A percentile compares a stretch with the other conserved stretches of the same genome.
phyloP scores from a whole-genome alignment of 2,113 vertebrate species.

The Acanthisitta chloris region DNA sequence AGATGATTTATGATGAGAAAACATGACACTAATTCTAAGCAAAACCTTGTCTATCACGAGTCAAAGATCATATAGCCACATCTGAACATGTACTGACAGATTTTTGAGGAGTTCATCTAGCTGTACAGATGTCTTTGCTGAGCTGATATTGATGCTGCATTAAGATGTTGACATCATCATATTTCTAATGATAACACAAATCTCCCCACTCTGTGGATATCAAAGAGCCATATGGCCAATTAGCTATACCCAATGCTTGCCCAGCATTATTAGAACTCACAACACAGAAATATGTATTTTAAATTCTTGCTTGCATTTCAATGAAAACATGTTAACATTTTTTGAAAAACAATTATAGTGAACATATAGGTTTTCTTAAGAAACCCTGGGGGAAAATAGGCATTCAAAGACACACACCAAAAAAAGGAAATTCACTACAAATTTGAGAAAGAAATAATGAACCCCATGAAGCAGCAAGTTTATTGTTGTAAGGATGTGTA shows the following conservation, averaged over 20 bases:
- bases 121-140: not conserved
- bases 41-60: not conserved
- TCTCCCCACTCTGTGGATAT: not conserved
- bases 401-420: not conserved
- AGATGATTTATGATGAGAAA: not conserved
- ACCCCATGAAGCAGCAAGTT: not conserved
- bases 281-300: not conserved
- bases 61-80: not conserved
- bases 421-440: not conserved
- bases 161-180: not conserved
- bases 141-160: not conserved
- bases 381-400: not conserved
- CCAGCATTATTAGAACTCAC: not conserved
- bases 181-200: not conserved
- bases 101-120: not conserved
- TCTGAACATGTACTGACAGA: not conserved
- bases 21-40: not conserved
- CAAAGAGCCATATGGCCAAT: not conserved
- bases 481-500: not conserved
- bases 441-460: not conserved
- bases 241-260: not conserved
- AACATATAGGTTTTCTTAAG: not conserved
- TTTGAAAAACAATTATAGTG: not conserved
- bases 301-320: not conserved
- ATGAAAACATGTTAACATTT: not conserved